These are phyloP conservation scores for Diadegma fenestrale DNA, from an alignment of 2,888 invertebrate genomes.

Conservation along the genomic window DNA sequence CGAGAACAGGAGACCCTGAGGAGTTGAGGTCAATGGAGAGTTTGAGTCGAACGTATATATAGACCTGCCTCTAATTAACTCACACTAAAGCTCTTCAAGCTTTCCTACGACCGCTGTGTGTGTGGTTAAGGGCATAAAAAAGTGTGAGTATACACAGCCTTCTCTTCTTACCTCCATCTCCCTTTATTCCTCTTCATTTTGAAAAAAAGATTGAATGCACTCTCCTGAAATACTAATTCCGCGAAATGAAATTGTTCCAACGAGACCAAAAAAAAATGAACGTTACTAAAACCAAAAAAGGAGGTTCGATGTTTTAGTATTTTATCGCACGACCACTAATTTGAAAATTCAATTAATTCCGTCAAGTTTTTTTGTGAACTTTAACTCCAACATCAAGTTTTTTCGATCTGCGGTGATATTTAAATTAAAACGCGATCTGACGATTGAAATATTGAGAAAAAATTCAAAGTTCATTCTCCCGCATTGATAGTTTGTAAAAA, in stretches of 20 bases:
- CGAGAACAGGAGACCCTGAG: conserved; percentile 46
- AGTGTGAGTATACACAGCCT: conserved; percentile 13
- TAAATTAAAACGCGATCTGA: neutral
- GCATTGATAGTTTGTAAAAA: conserved; percentile 40
- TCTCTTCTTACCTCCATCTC: conserved; percentile 6
- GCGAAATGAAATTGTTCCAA: conserved; percentile 7
- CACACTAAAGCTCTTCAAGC: conserved; percentile 69
- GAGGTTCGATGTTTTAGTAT: neutral
- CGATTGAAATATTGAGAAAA: neutral
- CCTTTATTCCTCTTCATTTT: conserved; percentile 14
- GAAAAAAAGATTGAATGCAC: conserved; percentile 17
- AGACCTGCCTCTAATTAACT: conserved; percentile 79
- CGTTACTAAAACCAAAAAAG: neutral
- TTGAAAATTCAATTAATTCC: neutral
- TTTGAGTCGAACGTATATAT: conserved; percentile 67
- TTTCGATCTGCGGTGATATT: neutral
- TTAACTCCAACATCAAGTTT: neutral
- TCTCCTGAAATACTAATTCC: conserved; percentile 24
- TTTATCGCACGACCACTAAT: neutral
- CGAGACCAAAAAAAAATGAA: conserved; percentile 6
- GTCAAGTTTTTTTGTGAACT: neutral
- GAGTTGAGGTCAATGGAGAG: conserved; percentile 52
- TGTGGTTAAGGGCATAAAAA: conserved; percentile 16
- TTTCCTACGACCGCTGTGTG: conserved; percentile 42
- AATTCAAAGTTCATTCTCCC: conserved; percentile 63